Percentiles rank a stretch among this genome's conserved stretches.
These are phyloP conservation scores for Clamator glandarius DNA, from an alignment of 2,797 vertebrate genomes.

Conservation along the genomic window DNA sequence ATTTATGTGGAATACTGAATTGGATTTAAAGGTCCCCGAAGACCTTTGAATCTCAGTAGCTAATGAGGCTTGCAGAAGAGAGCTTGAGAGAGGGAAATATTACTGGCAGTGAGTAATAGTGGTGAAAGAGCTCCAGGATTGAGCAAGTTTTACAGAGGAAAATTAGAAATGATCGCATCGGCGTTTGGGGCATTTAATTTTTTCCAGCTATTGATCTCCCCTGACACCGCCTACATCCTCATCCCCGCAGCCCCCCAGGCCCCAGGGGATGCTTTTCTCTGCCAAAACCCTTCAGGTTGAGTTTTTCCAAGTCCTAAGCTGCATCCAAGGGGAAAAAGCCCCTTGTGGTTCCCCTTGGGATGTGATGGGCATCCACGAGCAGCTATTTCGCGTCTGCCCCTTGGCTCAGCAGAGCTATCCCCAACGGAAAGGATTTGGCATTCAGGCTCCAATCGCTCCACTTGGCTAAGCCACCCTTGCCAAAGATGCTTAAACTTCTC, in stretches of 20 bases:
- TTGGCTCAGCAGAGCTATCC: background rate
- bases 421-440: background rate
- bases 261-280: background rate
- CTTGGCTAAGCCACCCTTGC: background rate
- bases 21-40: constrained; percentile 54
- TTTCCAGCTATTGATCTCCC: background rate
- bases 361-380: background rate
- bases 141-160: constrained; percentile 18
- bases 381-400: rapidly evolving
- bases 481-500: background rate
- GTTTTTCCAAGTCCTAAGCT: background rate
- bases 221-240: background rate
- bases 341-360: background rate
- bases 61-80: constrained; percentile 41
- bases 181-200: background rate
- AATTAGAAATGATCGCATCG: rapidly evolving
- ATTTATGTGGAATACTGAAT: constrained; percentile 37
- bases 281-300: background rate
- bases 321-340: background rate
- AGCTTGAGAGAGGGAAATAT: constrained; percentile 16
- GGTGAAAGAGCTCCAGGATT: constrained; percentile 2
- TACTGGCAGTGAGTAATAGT: constrained; percentile 42
- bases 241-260: background rate
- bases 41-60: constrained; percentile 55
- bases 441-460: background rate